phyloP scores from a whole-genome alignment of 1,140 invertebrate genomes.

The Tetraneura akinire region DNA sequence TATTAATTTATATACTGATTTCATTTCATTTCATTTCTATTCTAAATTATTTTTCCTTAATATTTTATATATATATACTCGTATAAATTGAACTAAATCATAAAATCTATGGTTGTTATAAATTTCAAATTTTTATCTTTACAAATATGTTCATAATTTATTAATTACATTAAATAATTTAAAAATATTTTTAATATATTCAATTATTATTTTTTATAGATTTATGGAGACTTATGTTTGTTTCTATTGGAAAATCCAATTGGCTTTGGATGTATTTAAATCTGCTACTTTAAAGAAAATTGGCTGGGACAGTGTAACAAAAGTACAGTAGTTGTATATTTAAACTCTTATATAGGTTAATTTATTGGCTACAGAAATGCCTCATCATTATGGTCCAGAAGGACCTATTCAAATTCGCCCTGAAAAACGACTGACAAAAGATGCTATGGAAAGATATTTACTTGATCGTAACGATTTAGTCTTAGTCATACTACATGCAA shows the following conservation, averaged over 20 bases:
- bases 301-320: not conserved
- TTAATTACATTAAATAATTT: too few species aligned
- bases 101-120: too few species aligned
- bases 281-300: not conserved
- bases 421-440: constrained; percentile 82
- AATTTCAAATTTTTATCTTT: too few species aligned
- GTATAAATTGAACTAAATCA: too few species aligned
- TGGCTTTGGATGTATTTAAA: not conserved
- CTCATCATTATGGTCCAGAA: constrained; percentile 73
- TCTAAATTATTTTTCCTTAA: too few species aligned
- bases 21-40: too few species aligned
- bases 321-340: not conserved
- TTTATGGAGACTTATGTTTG: not conserved
- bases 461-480: constrained; percentile 93
- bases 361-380: constrained; percentile 61
- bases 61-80: too few species aligned
- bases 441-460: constrained; percentile 95
- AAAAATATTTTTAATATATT: not conserved
- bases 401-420: constrained; percentile 68
- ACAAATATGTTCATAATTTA: too few species aligned
- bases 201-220: not conserved
- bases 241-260: not conserved
- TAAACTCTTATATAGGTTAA: not conserved
- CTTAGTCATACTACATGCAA: constrained; percentile 96
- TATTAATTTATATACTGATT: too few species aligned